Evolutionary conservation across 2,113 vertebrate genomes (phyloP).

Genomic region (Nesogale talazaci): DNA sequence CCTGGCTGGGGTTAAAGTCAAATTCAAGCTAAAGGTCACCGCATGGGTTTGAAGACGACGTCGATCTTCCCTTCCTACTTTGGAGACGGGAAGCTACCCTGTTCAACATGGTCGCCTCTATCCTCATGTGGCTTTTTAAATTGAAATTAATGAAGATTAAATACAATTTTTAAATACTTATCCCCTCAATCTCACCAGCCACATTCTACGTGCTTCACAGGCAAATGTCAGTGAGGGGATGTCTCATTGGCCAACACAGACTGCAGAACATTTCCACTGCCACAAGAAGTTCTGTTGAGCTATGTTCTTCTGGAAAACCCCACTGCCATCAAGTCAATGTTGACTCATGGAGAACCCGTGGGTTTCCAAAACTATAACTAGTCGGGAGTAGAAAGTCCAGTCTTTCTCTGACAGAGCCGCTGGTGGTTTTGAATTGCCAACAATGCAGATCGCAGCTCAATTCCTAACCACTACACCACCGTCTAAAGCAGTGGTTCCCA

Average conservation of each 20-base stretch:
- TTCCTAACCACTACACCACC: no score
- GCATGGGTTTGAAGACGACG: background rate
- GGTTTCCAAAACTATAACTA: no score
- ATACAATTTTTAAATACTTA: slow-evolving; percentile 1
- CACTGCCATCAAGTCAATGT: no score
- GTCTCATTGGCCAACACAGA: background rate
- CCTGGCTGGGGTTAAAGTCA: slow-evolving; percentile 5
- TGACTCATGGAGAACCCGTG: no score
- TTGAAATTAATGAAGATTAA: background rate
- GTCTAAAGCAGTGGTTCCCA: no score
- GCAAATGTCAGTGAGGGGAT: background rate
- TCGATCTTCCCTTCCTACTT: background rate
- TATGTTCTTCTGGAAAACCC: no score
- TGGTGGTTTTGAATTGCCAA: no score
- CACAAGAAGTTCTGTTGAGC: background rate
- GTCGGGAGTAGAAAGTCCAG: no score
- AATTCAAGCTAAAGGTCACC: background rate
- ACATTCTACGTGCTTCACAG: background rate
- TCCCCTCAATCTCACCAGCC: background rate
- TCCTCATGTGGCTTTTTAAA: background rate
- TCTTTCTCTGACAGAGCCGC: no score
- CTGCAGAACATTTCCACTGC: background rate
- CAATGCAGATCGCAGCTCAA: no score
- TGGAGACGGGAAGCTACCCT: slow-evolving; percentile 1
- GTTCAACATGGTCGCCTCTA: background rate